These are phyloP conservation scores for Prinia subflava DNA, from an alignment of 2,113 vertebrate genomes.

Conservation along the genomic window DNA sequence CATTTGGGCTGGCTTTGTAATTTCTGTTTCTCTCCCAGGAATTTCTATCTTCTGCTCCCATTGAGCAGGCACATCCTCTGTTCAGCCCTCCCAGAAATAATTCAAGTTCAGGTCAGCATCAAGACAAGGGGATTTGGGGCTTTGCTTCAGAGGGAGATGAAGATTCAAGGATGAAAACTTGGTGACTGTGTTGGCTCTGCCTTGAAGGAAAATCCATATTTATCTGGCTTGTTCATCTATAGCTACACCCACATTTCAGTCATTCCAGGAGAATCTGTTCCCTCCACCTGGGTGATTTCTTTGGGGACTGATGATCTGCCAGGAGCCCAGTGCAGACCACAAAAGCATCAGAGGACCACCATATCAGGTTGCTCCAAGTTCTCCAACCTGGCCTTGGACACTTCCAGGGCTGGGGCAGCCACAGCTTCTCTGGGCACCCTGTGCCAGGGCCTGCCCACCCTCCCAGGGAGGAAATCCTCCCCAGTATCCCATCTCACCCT, in stretches of 20 bases:
- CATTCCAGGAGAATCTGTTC: neutral
- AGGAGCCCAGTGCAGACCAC: neutral
- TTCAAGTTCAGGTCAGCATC: neutral
- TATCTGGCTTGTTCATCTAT: neutral
- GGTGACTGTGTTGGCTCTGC: accelerated
- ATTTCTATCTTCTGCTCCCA: neutral
- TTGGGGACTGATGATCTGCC: neutral
- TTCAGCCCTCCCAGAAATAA: neutral
- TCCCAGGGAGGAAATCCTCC: neutral
- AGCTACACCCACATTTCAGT: neutral
- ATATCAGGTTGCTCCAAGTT: neutral
- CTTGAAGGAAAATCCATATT: accelerated
- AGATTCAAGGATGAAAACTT: neutral
- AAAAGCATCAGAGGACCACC: neutral
- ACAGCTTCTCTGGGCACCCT: too few relatives aligned
- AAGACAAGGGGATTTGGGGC: neutral
- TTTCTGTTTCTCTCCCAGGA: neutral
- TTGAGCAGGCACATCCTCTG: neutral
- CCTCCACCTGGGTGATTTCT: neutral
- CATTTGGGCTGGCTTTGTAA: neutral
- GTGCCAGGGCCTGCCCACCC: too few relatives aligned
- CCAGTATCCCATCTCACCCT: neutral
- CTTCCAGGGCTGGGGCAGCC: neutral
- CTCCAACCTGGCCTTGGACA: neutral
- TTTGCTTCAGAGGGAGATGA: neutral